Evolutionary conservation across 2,888 invertebrate species (phyloP).

Genomic region (Minunthozetes semirufus): DNA sequence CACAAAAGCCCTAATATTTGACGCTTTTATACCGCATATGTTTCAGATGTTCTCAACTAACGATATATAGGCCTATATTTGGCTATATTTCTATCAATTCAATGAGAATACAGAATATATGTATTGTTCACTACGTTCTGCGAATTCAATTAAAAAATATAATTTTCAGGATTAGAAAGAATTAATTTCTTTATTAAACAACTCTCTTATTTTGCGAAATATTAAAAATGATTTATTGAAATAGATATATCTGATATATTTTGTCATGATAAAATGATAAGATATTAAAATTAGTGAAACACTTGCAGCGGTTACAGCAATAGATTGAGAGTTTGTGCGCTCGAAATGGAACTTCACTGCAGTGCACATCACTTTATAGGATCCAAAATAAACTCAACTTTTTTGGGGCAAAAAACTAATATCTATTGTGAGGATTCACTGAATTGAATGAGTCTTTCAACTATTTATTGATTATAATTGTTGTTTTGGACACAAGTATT

Average conservation of each 20-base stretch:
- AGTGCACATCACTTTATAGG: background rate
- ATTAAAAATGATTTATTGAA: no score
- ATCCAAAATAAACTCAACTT: background rate
- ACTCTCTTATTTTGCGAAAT: no score
- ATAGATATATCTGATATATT: no score
- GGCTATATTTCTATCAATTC: no score
- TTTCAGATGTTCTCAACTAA: background rate
- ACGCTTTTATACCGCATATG: background rate
- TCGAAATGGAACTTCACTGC: constrained; percentile 6
- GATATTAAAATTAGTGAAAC: background rate
- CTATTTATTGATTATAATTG: background rate
- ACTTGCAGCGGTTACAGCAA: background rate
- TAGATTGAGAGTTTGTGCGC: background rate
- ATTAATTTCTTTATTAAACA: no score
- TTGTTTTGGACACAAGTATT: constrained; percentile 13
- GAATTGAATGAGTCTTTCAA: background rate
- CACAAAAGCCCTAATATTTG: background rate
- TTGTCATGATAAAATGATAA: no score
- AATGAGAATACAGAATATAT: no score
- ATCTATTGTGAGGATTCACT: background rate
- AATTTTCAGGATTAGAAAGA: background rate
- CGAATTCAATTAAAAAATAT: no score
- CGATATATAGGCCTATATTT: background rate
- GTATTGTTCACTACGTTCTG: no score
- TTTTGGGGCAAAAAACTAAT: constrained; percentile 15